Evolutionary conservation across 30 jellyfish, hydroid and myxozoan genomes (phyloP).

Genomic region (Hydractinia symbiolongicarpus): DNA sequence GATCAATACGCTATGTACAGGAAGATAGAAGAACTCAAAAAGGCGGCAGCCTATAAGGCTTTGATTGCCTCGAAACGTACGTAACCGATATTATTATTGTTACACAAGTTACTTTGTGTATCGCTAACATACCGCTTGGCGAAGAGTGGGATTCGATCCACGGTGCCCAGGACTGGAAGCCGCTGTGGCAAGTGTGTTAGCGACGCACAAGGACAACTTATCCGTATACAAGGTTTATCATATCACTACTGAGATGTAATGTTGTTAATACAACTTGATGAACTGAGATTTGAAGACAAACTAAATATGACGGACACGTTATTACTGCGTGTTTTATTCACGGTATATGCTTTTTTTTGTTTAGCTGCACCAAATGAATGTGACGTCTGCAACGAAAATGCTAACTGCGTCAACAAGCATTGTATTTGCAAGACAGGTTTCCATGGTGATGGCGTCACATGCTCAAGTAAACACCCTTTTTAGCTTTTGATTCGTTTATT

Average conservation of each 20-base stretch:
- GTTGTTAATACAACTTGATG: too few species aligned
- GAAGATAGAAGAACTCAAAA: constrained; percentile 10
- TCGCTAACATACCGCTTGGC: too few species aligned
- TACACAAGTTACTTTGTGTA: not conserved
- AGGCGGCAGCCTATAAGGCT: too few species aligned
- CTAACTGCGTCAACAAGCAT: constrained; percentile 33
- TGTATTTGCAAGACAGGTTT: constrained; percentile 44
- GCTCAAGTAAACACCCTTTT: constrained; percentile 21
- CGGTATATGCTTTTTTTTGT: not conserved
- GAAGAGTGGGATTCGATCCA: too few species aligned
- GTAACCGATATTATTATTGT: not conserved
- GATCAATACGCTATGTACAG: not conserved
- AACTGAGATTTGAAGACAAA: too few species aligned
- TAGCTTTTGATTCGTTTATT: not conserved
- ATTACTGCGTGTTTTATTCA: not conserved
- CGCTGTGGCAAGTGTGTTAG: too few species aligned
- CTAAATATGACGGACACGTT: too few species aligned
- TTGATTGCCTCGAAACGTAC: not conserved
- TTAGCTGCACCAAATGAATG: constrained; percentile 11
- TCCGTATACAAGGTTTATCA: too few species aligned
- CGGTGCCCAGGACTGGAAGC: too few species aligned
- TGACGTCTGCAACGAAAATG: constrained; percentile 33
- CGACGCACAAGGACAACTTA: too few species aligned
- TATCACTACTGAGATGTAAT: too few species aligned
- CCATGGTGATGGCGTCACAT: constrained; percentile 36